Evolutionary conservation across 23 tunicate genomes (phyloP).

Genomic region (Styela clava): DNA sequence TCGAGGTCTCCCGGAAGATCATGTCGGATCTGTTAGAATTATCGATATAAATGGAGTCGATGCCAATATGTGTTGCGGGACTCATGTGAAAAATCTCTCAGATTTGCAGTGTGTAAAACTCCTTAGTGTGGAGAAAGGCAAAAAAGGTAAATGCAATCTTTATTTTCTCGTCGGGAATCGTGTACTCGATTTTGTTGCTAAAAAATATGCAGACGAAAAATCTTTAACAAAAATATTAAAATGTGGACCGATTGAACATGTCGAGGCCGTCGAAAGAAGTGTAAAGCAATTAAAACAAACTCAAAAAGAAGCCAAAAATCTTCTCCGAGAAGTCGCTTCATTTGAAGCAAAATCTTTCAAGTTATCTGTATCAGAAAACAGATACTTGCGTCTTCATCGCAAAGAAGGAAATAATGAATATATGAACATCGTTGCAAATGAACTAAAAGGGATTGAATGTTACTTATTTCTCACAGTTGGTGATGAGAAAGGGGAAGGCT

Average conservation of each 20-base stretch:
- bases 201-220: constrained; percentile 50
- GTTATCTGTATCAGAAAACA: not conserved
- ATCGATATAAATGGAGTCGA: constrained; percentile 88
- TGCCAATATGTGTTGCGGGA: constrained; percentile 97
- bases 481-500: constrained; percentile 73
- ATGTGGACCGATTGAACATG: constrained; percentile 82
- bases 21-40: constrained; percentile 87
- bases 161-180: constrained; percentile 80
- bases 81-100: constrained; percentile 83
- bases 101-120: constrained; percentile 76
- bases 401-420: constrained; percentile 87
- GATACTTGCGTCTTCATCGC: constrained; percentile 42
- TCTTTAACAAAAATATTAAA: constrained; percentile 54
- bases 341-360: constrained; percentile 51
- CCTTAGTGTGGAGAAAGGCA: constrained; percentile 74
- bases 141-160: constrained; percentile 84
- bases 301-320: constrained; percentile 37
- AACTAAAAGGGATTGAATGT: constrained; percentile 32
- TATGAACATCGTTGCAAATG: constrained; percentile 89
- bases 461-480: constrained; percentile 74
- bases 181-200: constrained; percentile 42
- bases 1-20: constrained; percentile 85
- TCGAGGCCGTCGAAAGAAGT: constrained; percentile 50
- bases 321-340: constrained; percentile 58
- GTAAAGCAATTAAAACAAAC: constrained; percentile 55